These are phyloP conservation scores for Tachycineta bicolor DNA, from an alignment of 2,113 vertebrate species.

Conservation along the genomic window DNA sequence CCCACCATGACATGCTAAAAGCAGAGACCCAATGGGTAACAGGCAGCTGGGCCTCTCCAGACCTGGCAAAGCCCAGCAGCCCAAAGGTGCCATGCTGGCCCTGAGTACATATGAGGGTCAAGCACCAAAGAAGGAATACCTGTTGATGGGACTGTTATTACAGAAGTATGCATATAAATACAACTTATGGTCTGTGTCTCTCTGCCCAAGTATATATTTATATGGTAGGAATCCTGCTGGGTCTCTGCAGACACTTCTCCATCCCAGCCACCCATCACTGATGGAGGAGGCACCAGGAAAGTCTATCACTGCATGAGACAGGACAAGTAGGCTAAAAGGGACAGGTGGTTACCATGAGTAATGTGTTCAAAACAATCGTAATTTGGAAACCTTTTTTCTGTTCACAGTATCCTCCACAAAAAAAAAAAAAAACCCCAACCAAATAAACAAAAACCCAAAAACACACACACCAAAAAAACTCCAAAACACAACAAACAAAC, in stretches of 20 bases:
- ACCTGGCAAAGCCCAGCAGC: background rate
- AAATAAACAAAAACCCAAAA: background rate
- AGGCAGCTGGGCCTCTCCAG: background rate
- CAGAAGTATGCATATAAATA: background rate
- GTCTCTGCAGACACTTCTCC: background rate
- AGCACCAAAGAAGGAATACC: background rate
- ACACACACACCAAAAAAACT: no score
- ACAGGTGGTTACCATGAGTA: background rate
- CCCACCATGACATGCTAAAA: fast-evolving
- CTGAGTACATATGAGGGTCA: background rate
- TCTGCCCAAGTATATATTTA: background rate
- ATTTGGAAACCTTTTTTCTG: background rate
- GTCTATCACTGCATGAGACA: background rate
- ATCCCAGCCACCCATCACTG: background rate
- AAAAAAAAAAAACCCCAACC: background rate
- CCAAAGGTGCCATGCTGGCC: background rate
- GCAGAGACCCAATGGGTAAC: fast-evolving
- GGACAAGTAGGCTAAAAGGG: background rate
- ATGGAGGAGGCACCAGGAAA: background rate
- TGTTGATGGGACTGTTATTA: background rate
- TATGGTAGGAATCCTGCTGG: background rate
- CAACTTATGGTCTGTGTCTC: background rate
- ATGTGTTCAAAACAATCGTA: background rate
- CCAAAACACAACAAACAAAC: background rate
- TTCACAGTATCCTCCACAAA: background rate